These are phyloP conservation scores for Drosophila ananassae DNA, from an alignment of 1,140 invertebrate genomes.

Conservation along the genomic window DNA sequence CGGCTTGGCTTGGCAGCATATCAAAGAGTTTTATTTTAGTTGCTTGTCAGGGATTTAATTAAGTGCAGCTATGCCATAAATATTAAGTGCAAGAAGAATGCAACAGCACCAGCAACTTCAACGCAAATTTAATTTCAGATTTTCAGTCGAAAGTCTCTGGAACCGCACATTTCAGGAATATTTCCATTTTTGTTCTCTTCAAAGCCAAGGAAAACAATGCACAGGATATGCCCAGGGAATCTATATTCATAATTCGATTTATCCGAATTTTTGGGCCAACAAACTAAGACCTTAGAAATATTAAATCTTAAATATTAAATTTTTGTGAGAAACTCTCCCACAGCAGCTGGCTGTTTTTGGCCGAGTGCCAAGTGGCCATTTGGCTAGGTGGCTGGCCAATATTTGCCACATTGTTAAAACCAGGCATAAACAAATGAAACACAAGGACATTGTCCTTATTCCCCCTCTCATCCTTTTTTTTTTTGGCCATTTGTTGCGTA, in stretches of 20 bases:
- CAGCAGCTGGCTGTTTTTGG: neutral
- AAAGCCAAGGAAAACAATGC: neutral
- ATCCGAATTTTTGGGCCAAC: neutral
- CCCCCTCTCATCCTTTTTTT: neutral
- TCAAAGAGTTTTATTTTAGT: conserved; percentile 51
- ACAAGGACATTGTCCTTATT: conserved; percentile 9
- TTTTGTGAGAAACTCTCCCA: too few species aligned
- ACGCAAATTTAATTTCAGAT: conserved; percentile 24
- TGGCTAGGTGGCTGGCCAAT: conserved; percentile 28
- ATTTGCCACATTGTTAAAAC: conserved; percentile 69
- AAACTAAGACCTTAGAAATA: too few species aligned
- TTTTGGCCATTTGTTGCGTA: conserved; percentile 28
- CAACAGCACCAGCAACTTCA: conserved; percentile 4
- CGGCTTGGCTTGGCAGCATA: neutral
- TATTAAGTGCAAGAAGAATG: conserved; percentile 47
- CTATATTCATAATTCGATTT: neutral
- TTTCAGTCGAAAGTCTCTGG: neutral
- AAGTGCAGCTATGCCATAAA: conserved; percentile 50
- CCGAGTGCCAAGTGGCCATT: conserved; percentile 7
- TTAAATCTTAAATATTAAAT: too few species aligned
- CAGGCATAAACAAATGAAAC: conserved; percentile 31
- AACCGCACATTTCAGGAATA: neutral
- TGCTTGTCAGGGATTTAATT: conserved; percentile 50
- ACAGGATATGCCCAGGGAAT: neutral
- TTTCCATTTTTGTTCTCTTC: too few species aligned